Evolutionary conservation across 2,888 invertebrate genomes (phyloP).

Genomic region (Erebia epiphron): DNA sequence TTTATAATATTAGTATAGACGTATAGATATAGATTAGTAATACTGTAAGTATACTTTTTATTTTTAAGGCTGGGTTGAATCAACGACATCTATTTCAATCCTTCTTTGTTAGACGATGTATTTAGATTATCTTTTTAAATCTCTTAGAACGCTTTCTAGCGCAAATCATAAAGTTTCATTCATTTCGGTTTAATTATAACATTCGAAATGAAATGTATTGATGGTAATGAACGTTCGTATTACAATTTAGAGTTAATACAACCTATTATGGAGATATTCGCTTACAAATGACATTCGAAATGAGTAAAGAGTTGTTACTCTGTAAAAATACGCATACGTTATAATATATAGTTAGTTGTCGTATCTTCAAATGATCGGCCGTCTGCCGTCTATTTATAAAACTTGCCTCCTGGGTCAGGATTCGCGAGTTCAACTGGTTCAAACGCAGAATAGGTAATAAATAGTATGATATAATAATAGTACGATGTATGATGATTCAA

Average conservation of each 20-base stretch:
- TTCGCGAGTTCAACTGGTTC: not conserved
- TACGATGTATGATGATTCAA: too few species aligned
- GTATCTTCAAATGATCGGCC: not conserved
- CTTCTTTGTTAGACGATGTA: constrained; percentile 2
- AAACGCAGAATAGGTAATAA: too few species aligned
- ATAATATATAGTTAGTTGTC: not conserved
- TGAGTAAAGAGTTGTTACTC: not conserved
- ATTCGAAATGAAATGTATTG: constrained; percentile 22
- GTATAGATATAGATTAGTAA: too few species aligned
- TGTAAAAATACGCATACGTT: not conserved
- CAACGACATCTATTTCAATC: not conserved
- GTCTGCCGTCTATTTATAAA: not conserved
- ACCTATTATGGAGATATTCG: constrained; percentile 4
- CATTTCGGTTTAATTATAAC: constrained; percentile 13
- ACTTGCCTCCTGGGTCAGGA: not conserved
- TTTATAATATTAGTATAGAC: too few species aligned
- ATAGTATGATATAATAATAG: too few species aligned
- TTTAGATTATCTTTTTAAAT: constrained; percentile 14
- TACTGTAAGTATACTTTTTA: too few species aligned
- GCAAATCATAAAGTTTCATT: constrained; percentile 24
- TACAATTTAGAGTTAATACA: constrained; percentile 9
- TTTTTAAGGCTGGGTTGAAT: not conserved
- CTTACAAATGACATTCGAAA: not conserved
- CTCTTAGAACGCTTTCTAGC: constrained; percentile 20
- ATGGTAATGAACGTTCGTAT: constrained; percentile 14